Base-by-base conservation (phyloP, 2,113 vertebrate genomes). In the Sturnus vulgaris region DNA sequence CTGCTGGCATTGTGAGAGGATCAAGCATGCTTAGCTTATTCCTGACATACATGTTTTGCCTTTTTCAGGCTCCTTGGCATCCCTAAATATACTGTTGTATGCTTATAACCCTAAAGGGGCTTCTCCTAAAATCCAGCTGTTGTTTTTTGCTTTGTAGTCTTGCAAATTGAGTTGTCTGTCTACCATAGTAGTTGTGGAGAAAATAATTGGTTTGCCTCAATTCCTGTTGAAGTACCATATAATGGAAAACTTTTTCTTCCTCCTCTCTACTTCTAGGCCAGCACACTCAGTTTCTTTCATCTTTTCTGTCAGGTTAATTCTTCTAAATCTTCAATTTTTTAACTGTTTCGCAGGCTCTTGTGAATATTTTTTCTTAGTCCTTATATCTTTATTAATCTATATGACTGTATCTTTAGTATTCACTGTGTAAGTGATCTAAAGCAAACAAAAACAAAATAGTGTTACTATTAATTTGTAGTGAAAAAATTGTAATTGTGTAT, bases 1-100 rank as follows among this genome's bases (percentile, higher is more conserved):
- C 95, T 92, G 82, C 72, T 95, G 82, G 68, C 86, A 63, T 55
- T 92, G 72, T 50, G 85, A 73, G 75, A 90, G 56, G 46, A 35
- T 92, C 72, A 66, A 63, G 56, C 68, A 44, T 94, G 35, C 39
- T 86, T 73, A 73, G 71, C 86, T 79, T 88, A 49, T 86, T 93
- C 52, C 68, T 86, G 52, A 90, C 63, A 42, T 47, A 80, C 47
- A 70, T 73, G 18, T 60, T 91, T 83, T 70, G n/a, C 50, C 59
- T 80, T 83, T 86, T 94, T 66, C 71, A 70, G 71, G 6, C 35
- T 93, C 56, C 28, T 86, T 86, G 88, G 21, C 47, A 78, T 77
- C 64, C 40, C 46, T 73, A 81, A 86, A 75, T 95, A 93, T n/a
- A 61, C 25, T 59, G 24, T 59, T 90, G 23, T 63, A 31, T 81